Conservation (phyloP, 2,888 invertebrate species). For the Synergus umbraculus region DNA sequence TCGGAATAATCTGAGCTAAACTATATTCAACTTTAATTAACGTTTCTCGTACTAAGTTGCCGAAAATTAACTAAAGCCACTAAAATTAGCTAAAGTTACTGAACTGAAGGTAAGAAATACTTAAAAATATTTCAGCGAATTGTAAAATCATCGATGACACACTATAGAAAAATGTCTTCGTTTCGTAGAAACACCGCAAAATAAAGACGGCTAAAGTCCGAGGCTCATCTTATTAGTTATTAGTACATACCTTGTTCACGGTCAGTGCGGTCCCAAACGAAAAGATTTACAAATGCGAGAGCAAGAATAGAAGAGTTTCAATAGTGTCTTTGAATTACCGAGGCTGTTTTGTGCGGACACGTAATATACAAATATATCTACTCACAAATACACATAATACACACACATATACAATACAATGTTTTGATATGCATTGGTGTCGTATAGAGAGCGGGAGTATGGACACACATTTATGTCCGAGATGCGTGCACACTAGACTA, state of each 20-base stretch:
- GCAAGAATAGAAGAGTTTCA: constrained; percentile 71
- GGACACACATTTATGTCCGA: constrained; percentile 54
- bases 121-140: background rate
- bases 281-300: constrained; percentile 68
- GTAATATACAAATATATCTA: constrained; percentile 63
- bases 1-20: background rate
- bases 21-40: background rate
- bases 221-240: constrained; percentile 56
- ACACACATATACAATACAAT: background rate
- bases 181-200: constrained; percentile 32
- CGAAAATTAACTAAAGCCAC: too few relatives aligned
- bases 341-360: constrained; percentile 67
- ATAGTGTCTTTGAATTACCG: constrained; percentile 73
- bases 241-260: constrained; percentile 51
- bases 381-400: constrained; percentile 48
- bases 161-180: background rate
- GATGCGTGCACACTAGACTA: constrained; percentile 50
- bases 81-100: background rate
- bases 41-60: too few relatives aligned
- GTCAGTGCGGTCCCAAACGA: constrained; percentile 56
- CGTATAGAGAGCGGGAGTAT: constrained; percentile 37
- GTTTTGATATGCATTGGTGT: background rate
- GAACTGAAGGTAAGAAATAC: too few relatives aligned
- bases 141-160: constrained; percentile 28
- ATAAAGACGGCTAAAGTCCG: constrained; percentile 45